These are phyloP conservation scores for Lithobius niger DNA, from an alignment of 1,140 invertebrate genomes.

Conservation along the genomic window DNA sequence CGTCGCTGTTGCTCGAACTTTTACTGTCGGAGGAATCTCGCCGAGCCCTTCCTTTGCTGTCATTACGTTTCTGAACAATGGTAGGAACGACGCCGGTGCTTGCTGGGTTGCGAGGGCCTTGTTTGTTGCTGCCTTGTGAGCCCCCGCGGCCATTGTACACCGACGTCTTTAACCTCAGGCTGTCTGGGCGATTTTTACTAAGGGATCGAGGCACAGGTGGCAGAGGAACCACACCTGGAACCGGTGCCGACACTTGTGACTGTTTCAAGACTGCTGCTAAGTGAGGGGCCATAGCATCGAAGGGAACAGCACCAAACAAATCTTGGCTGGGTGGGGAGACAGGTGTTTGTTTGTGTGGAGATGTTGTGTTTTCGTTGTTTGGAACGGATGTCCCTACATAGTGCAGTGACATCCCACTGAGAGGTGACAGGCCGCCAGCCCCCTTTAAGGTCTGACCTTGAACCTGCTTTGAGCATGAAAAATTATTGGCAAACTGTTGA, in stretches of 20 bases:
- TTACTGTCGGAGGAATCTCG: slow-evolving; percentile 9
- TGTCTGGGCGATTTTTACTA: background rate
- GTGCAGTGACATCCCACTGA: too few relatives aligned
- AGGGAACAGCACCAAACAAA: slow-evolving; percentile 47
- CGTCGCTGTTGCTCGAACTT: slow-evolving; percentile 7
- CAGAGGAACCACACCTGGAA: too few relatives aligned
- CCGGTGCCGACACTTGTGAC: too few relatives aligned
- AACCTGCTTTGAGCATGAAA: too few relatives aligned
- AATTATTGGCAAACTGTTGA: too few relatives aligned
- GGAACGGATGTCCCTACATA: too few relatives aligned
- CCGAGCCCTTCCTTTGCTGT: background rate
- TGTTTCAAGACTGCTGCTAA: slow-evolving; percentile 2
- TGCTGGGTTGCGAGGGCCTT: background rate
- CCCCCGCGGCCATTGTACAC: background rate
- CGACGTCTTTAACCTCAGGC: background rate
- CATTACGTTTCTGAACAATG: background rate
- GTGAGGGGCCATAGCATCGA: slow-evolving; percentile 34
- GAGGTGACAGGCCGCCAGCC: too few relatives aligned
- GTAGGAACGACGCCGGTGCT: background rate
- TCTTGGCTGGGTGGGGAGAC: slow-evolving; percentile 27
- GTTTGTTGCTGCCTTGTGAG: background rate
- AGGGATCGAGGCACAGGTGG: background rate
- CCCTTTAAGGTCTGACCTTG: too few relatives aligned
- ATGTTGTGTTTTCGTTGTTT: too few relatives aligned
- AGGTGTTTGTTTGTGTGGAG: background rate